A percentile compares a stretch with the other conserved stretches of the same genome.
Conservation (phyloP, 2,888 invertebrate species). For the Aleiodes testaceus region DNA sequence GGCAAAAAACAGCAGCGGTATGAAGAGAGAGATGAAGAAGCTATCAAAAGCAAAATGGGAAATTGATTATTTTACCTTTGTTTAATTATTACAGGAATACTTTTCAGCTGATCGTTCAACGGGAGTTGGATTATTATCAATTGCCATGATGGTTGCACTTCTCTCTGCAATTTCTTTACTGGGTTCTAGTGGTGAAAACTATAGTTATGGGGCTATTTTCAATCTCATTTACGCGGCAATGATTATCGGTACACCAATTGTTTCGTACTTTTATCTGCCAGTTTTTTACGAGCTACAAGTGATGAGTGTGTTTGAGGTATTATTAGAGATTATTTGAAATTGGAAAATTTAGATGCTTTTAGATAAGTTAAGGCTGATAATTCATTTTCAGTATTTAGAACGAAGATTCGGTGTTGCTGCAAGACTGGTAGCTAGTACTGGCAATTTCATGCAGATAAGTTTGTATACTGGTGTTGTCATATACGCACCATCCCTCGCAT, state of each 20-base stretch:
- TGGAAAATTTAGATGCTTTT: neutral
- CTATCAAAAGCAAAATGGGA: neutral
- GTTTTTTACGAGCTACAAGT: conserved; percentile 88
- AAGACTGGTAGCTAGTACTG: conserved; percentile 75
- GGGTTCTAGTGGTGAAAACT: conserved; percentile 91
- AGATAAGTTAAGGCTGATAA: neutral
- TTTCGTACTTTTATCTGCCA: conserved; percentile 85
- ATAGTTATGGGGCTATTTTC: conserved; percentile 88
- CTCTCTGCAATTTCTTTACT: conserved; percentile 92
- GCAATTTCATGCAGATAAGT: conserved; percentile 77
- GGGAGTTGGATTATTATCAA: conserved; percentile 86
- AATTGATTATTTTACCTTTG: neutral
- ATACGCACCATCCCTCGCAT: conserved; percentile 79
- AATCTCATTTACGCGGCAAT: conserved; percentile 86
- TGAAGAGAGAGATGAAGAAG: neutral
- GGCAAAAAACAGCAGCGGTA: conserved; percentile 78
- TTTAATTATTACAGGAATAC: conserved; percentile 79
- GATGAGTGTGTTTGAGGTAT: conserved; percentile 89
- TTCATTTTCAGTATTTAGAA: conserved; percentile 76
- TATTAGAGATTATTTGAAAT: neutral
- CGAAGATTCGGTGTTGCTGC: conserved; percentile 76
- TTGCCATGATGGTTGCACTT: conserved; percentile 94
- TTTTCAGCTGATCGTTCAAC: conserved; percentile 87
- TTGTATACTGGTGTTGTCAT: conserved; percentile 77
- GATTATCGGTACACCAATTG: conserved; percentile 84